A percentile compares a stretch with the other conserved stretches of the same genome.
These are phyloP conservation scores for Boloria selene DNA, from an alignment of 2,888 invertebrate species.

Conservation along the genomic window DNA sequence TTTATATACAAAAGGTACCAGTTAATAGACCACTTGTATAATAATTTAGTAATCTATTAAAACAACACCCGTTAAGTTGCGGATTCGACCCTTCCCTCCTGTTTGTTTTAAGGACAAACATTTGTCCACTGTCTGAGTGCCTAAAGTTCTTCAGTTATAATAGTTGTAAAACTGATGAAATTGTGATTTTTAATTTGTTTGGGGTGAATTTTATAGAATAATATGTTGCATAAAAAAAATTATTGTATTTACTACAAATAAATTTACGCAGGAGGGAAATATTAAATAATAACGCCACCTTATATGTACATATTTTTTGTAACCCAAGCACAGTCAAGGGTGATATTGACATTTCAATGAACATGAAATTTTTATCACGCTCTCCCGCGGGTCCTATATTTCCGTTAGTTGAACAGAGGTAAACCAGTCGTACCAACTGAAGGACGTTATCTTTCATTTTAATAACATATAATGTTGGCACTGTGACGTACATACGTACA, in stretches of 20 bases:
- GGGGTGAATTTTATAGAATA: too few relatives aligned
- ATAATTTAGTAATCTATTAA: conserved; percentile 7
- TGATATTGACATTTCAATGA: conserved; percentile 10
- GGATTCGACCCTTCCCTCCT: conserved; percentile 17
- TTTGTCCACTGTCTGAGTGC: conserved; percentile 19
- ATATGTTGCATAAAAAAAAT: too few relatives aligned
- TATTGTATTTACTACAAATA: too few relatives aligned
- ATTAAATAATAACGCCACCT: too few relatives aligned
- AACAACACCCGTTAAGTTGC: background rate
- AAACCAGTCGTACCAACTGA: conserved; percentile 15
- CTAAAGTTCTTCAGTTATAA: conserved; percentile 16
- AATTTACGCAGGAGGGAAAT: too few relatives aligned
- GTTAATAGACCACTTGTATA: background rate
- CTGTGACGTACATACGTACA: background rate
- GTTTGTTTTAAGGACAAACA: conserved; percentile 23
- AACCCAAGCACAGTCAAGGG: too few relatives aligned
- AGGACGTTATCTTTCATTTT: conserved; percentile 28
- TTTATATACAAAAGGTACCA: background rate
- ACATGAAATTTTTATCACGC: conserved; percentile 9
- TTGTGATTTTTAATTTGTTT: too few relatives aligned
- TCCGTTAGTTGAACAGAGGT: conserved; percentile 28
- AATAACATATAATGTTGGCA: background rate
- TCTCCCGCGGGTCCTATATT: conserved; percentile 19
- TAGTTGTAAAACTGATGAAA: conserved; percentile 11
- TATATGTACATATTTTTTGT: too few relatives aligned